Evolutionary conservation across 1,140 invertebrate species (phyloP).

Genomic region (Eufriesea mexicana): DNA sequence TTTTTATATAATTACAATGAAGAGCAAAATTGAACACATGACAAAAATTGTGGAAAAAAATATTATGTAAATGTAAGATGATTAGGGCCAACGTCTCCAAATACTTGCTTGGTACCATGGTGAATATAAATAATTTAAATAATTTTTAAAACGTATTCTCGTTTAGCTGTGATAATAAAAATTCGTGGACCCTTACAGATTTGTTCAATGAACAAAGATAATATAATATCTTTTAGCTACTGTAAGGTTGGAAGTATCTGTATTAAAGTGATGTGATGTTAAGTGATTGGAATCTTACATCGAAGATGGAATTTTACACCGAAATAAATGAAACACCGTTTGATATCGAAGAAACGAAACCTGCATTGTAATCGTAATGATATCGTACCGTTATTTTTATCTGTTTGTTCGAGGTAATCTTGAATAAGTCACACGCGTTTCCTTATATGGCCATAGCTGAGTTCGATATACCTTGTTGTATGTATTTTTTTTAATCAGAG

Average conservation of each 20-base stretch:
- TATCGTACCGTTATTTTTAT: conserved; percentile 11
- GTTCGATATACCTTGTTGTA: not conserved
- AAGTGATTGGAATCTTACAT: too few species aligned
- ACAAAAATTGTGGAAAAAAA: too few species aligned
- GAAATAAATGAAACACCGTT: not conserved
- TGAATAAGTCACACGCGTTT: not conserved
- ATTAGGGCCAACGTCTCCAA: too few species aligned
- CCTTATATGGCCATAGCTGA: not conserved
- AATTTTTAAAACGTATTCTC: too few species aligned
- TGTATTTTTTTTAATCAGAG: not conserved
- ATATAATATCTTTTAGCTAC: too few species aligned
- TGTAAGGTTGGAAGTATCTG: not conserved
- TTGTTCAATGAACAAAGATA: too few species aligned
- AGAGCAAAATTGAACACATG: too few species aligned
- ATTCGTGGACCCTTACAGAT: too few species aligned
- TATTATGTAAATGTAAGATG: too few species aligned
- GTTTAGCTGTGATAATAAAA: too few species aligned
- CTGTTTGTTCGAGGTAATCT: conserved; percentile 25
- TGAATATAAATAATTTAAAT: too few species aligned
- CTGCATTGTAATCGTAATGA: not conserved
- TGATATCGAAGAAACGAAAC: not conserved
- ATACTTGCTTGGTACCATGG: not conserved
- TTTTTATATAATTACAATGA: too few species aligned
- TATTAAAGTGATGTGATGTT: not conserved
- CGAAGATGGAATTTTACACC: not conserved